Evolutionary conservation across 2,113 vertebrate species (phyloP).

Genomic region (Melanerpes formicivorus): DNA sequence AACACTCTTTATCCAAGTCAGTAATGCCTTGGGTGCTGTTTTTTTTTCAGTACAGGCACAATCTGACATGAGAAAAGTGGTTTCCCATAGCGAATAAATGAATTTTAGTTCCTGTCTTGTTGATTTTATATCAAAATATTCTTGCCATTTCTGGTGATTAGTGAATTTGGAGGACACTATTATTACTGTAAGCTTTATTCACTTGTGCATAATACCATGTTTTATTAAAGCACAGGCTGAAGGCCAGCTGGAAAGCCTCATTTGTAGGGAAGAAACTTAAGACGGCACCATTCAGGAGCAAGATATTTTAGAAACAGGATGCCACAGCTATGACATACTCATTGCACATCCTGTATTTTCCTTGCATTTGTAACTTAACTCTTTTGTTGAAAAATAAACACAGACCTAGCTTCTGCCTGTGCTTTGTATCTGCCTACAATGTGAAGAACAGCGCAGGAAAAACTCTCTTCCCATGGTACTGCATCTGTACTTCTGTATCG

Average conservation of each 20-base stretch:
- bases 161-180: constrained; percentile 21
- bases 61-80: not conserved
- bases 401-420: not conserved
- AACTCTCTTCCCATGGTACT: not conserved
- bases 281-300: constrained; percentile 55
- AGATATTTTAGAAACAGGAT: constrained; percentile 59
- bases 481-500: not conserved
- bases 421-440: not conserved
- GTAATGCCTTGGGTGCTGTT: not conserved
- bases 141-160: not conserved
- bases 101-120: not conserved
- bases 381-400: constrained; percentile 52
- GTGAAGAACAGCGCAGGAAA: not conserved
- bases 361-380: constrained; percentile 50
- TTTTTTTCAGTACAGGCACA: not conserved
- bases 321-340: constrained; percentile 59
- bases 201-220: constrained; percentile 39
- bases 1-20: not conserved
- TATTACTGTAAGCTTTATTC: constrained; percentile 40
- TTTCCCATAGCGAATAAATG: not conserved
- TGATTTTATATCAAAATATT: constrained; percentile 9
- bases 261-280: constrained; percentile 52
- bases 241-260: constrained; percentile 58
- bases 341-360: constrained; percentile 56
- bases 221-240: constrained; percentile 56